Evolutionary conservation across 2,888 invertebrate species (phyloP), one percentile per base, ranked within the genome.

Genomic region (Cerastis leucographa): DNA sequence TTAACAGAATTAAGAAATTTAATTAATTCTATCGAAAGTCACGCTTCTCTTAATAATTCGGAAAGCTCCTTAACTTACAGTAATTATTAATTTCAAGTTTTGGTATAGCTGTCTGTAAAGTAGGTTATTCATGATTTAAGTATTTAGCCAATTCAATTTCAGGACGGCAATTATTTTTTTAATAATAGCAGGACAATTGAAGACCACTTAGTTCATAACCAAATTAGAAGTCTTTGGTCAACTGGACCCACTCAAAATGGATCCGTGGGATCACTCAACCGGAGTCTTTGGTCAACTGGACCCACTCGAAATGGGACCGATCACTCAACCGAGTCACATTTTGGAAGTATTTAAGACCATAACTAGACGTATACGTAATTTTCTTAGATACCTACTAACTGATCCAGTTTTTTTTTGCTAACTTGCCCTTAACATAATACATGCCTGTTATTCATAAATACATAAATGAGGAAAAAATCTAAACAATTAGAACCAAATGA

Each of bases 21-120:
- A 87, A 87, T 80, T 72, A 78, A 83, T 85, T 66, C 40, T 65
- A 59, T 67, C 29, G 54, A 72, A 69, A 80, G 67, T 77, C 68
- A 73, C 68, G 71, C 76, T 76, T 72, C 49, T 46, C 61, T 72
- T 80, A 69, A 74, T 76, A 70, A 83, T 71, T 75, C 40, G 35
- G 62, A 51, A 69, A 76, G 74, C 67, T 76, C 54, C 61, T 70
- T 79, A 81, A 68, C 44, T 69, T 80, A 59, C 35, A 42, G 71
- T 71, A 25, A 72, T 87, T 72, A 79, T 74, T 65, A 76, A 72
- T 81, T 77, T 12, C 22, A 74, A 71, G 81, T 74, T 77, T n/a
- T 56, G 35, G 61, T 54, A 68, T 62, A 59, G 62, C 46, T 71
- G 46, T 40, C 25, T 71, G 66, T 49, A 66, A 12, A 78, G 25